Percentiles rank a stretch among this genome's conserved stretches.
Evolutionary conservation across 2,888 invertebrate species (phyloP).

Genomic region (Boloria selene): DNA sequence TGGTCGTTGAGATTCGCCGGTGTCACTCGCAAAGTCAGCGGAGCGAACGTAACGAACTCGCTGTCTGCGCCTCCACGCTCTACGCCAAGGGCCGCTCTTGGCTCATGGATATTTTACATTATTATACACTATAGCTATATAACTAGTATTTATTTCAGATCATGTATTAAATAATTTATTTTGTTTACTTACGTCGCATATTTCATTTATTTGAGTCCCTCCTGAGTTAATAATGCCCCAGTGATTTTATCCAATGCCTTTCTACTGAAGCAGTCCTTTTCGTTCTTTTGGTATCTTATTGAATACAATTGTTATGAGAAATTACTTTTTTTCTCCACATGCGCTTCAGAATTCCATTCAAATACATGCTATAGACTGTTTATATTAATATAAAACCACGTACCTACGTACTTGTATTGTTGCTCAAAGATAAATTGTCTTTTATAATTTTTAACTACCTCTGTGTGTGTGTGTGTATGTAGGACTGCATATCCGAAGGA

Average conservation of each 20-base stretch:
- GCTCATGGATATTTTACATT: constrained; percentile 44
- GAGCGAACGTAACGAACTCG: constrained; percentile 75
- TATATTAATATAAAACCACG: no score
- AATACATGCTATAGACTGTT: no score
- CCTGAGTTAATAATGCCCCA: constrained; percentile 8
- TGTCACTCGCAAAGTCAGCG: constrained; percentile 72
- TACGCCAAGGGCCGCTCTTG: constrained; percentile 46
- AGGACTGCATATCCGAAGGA: no score
- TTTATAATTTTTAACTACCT: no score
- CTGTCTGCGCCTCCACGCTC: constrained; percentile 52
- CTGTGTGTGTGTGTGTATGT: no score
- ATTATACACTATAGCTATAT: constrained; percentile 27
- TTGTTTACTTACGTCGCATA: neutral
- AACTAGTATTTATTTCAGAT: constrained; percentile 9
- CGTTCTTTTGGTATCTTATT: constrained; percentile 4
- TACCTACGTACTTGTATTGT: no score
- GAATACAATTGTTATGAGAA: constrained; percentile 4
- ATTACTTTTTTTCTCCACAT: neutral
- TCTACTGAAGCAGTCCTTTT: neutral
- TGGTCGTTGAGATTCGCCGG: constrained; percentile 64
- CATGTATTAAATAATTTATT: neutral
- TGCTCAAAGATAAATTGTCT: no score
- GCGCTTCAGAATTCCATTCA: neutral
- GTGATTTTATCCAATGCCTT: neutral
- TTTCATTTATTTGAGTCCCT: constrained; percentile 1